A percentile compares a stretch with the other conserved stretches of the same genome.
Conservation (phyloP, 1,140 invertebrate genomes). For the Dysdera silvatica region DNA sequence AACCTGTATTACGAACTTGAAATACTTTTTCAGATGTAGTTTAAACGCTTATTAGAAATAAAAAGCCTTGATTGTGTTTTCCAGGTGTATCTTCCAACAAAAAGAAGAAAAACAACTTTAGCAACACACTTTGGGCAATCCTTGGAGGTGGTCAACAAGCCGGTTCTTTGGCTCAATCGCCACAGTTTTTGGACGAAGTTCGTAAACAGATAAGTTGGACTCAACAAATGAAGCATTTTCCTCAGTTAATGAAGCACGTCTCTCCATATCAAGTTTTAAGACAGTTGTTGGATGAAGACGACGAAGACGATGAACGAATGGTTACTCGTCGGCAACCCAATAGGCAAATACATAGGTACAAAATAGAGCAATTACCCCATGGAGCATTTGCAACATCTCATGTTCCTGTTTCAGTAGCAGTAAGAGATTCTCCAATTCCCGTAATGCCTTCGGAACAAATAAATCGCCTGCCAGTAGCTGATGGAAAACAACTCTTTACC, state of each 20-base stretch:
- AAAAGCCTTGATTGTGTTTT: no score
- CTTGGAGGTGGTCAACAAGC: constrained; percentile 18
- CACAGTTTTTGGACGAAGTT: constrained; percentile 19
- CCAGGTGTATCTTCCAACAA: no score
- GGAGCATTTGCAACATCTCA: constrained; percentile 4
- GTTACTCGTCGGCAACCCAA: constrained; percentile 2
- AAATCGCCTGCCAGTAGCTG: not conserved
- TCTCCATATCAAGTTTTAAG: constrained; percentile 28
- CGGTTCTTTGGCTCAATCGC: not conserved
- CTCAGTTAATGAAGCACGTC: constrained; percentile 28
- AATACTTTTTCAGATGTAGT: no score
- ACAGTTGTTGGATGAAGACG: constrained; percentile 22
- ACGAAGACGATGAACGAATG: constrained; percentile 1
- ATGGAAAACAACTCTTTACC: no score
- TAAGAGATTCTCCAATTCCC: constrained; percentile 5
- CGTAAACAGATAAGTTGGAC: constrained; percentile 23
- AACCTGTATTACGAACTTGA: no score
- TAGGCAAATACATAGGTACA: not conserved
- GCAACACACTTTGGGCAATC: constrained; percentile 34
- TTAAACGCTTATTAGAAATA: no score
- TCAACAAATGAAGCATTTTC: constrained; percentile 27
- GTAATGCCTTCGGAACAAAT: not conserved
- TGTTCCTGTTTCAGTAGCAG: not conserved
- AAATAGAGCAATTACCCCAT: not conserved
- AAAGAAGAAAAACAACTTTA: constrained; percentile 18